Evolutionary conservation across 2,888 invertebrate genomes (phyloP).

Genomic region (Mantis religiosa): DNA sequence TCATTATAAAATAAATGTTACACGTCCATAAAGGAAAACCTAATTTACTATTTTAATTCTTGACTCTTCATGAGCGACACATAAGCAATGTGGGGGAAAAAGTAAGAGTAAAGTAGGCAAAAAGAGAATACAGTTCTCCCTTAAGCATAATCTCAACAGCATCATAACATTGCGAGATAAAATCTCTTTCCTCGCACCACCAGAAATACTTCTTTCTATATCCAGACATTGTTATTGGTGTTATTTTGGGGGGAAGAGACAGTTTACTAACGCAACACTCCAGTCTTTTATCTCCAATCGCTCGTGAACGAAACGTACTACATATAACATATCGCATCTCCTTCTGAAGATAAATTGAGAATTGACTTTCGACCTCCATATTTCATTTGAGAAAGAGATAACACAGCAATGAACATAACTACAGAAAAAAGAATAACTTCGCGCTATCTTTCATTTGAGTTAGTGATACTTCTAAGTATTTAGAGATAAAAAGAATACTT

Average conservation of each 20-base stretch:
- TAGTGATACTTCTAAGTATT: neutral
- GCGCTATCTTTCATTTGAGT: neutral
- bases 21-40: too few species aligned
- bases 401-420: neutral
- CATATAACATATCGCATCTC: neutral
- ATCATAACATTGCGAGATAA: neutral
- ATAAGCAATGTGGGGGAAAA: too few species aligned
- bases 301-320: constrained; percentile 15
- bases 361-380: neutral
- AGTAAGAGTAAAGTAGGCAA: neutral
- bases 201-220: neutral
- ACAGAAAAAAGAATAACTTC: neutral
- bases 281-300: constrained; percentile 4
- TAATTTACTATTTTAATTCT: too few species aligned
- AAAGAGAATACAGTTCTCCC: neutral
- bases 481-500: neutral
- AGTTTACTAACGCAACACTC: neutral
- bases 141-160: neutral
- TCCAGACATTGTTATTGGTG: neutral
- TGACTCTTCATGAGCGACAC: too few species aligned
- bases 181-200: neutral
- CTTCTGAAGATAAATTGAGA: neutral
- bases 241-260: neutral
- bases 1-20: too few species aligned
- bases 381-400: neutral